These are phyloP conservation scores for Nomada flava DNA, from an alignment of 2,888 invertebrate genomes.

Conservation along the genomic window DNA sequence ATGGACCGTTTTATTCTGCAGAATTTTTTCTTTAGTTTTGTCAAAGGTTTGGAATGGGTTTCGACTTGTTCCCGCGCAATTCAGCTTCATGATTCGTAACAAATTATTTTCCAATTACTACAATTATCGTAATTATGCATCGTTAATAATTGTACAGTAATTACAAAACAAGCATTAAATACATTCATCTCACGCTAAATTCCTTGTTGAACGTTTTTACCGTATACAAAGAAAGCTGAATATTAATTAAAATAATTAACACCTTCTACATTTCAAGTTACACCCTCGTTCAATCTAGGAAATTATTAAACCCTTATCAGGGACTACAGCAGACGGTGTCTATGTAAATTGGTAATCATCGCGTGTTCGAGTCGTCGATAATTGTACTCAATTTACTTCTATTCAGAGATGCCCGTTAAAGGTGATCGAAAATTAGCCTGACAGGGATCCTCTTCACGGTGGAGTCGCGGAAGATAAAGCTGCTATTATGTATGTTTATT, in stretches of 20 bases:
- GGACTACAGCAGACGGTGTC: neutral
- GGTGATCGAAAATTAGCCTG: neutral
- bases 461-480: conserved; percentile 39
- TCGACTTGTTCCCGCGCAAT: no score
- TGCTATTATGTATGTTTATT: conserved; percentile 27
- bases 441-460: conserved; percentile 2
- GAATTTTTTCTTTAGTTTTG: no score
- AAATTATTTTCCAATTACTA: no score
- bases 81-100: no score
- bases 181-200: no score
- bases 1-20: no score
- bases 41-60: no score
- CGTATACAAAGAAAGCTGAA: no score
- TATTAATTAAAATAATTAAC: neutral
- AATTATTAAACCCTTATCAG: neutral
- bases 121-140: no score
- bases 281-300: neutral
- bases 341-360: conserved; percentile 14
- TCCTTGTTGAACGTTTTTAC: no score
- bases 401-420: neutral
- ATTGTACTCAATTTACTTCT: conserved; percentile 16
- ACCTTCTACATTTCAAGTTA: neutral
- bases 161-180: no score
- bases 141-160: no score
- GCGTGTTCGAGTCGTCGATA: neutral